These are phyloP conservation scores for Andrena flavipes DNA, from an alignment of 2,888 invertebrate genomes.

Conservation along the genomic window DNA sequence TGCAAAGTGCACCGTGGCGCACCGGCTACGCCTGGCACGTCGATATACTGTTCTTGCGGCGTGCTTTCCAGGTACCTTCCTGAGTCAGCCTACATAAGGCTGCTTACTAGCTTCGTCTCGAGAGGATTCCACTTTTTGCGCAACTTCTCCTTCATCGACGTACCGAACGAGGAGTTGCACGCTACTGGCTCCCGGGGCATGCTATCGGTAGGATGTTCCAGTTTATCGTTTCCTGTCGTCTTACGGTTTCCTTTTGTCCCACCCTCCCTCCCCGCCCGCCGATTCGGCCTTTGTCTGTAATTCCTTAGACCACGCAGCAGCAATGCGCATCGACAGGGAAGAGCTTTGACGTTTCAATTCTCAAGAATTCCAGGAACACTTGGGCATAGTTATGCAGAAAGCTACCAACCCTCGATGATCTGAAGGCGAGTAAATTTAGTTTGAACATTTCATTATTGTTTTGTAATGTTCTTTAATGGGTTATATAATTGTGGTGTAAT, in stretches of 20 bases:
- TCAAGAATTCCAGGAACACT: background rate
- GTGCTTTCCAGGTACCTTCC: conserved; percentile 78
- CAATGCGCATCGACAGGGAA: conserved; percentile 3
- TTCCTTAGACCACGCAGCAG: background rate
- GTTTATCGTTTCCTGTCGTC: conserved; percentile 72
- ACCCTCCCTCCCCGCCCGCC: background rate
- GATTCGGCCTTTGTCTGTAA: conserved; percentile 31
- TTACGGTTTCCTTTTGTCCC: conserved; percentile 55
- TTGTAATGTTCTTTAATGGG: too few species aligned
- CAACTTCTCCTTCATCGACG: conserved; percentile 66
- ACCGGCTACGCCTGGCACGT: conserved; percentile 56
- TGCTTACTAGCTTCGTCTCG: conserved; percentile 73
- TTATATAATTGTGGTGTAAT: too few species aligned
- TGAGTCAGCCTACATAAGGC: conserved; percentile 82
- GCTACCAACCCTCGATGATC: too few species aligned
- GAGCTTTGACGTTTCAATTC: background rate
- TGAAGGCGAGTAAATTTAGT: too few species aligned
- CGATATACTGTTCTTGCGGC: conserved; percentile 73
- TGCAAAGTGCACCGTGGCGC: conserved; percentile 44
- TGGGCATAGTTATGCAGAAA: too few species aligned
- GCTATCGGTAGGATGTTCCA: conserved; percentile 69
- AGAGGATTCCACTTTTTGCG: conserved; percentile 78
- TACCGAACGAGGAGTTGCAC: conserved; percentile 60
- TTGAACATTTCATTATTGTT: too few species aligned
- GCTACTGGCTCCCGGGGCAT: conserved; percentile 58